Conservation (phyloP, 2,113 vertebrate genomes). For the Chunga burmeisteri region DNA sequence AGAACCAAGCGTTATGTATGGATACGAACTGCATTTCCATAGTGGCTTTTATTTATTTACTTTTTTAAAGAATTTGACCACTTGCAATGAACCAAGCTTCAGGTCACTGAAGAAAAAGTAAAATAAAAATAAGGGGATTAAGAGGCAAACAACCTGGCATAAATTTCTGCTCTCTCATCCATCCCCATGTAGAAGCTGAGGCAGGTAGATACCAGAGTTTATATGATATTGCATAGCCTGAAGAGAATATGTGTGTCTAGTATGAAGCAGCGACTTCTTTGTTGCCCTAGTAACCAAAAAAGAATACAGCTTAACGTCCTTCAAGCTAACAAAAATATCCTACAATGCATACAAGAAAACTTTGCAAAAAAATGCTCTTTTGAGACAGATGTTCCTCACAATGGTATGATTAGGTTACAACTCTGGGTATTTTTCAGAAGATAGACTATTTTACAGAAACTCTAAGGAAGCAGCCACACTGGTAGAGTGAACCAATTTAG, state of each 20-base stretch:
- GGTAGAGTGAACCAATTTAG: background rate
- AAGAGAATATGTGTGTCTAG: background rate
- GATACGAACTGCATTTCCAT: background rate
- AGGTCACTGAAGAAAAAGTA: background rate
- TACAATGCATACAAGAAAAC: background rate
- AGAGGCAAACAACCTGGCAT: background rate
- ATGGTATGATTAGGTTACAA: background rate
- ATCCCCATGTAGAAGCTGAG: background rate
- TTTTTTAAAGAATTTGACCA: background rate
- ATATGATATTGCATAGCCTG: background rate
- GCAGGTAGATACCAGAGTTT: background rate
- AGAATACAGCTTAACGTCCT: constrained; percentile 27
- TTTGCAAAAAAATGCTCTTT: background rate
- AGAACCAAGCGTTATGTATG: fast-evolving
- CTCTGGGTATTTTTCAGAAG: background rate
- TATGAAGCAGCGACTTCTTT: background rate
- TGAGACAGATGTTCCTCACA: background rate
- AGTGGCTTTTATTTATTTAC: background rate
- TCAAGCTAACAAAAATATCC: constrained; percentile 44
- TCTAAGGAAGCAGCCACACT: background rate
- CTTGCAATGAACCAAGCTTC: background rate
- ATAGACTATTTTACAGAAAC: background rate
- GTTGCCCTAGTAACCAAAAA: constrained; percentile 52
- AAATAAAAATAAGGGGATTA: background rate
- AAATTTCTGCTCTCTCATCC: background rate